Percentiles rank a stretch among this genome's conserved stretches.
These are phyloP conservation scores for Pollenia labialis DNA, from an alignment of 2,888 invertebrate species.

Conservation along the genomic window DNA sequence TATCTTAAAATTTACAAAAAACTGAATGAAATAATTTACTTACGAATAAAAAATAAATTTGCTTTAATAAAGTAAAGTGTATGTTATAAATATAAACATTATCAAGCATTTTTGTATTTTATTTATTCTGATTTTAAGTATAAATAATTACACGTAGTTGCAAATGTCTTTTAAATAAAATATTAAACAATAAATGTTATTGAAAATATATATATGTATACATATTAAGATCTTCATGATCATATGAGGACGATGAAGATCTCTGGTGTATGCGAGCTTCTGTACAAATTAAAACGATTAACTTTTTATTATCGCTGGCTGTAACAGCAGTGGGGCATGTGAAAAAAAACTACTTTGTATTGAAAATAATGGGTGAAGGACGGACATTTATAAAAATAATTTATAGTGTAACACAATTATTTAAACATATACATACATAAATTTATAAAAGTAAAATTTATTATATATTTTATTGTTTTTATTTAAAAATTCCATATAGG, in stretches of 20 bases:
- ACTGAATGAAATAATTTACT: not conserved
- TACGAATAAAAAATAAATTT: not conserved
- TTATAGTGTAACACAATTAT: not conserved
- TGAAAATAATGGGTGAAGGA: conserved; percentile 53
- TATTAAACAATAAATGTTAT: conserved; percentile 31
- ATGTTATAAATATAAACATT: not conserved
- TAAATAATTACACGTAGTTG: conserved; percentile 3
- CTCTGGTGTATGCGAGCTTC: not conserved
- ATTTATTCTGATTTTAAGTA: not conserved
- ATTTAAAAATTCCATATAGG: not conserved
- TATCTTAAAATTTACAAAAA: not conserved
- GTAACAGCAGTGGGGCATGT: conserved; percentile 5
- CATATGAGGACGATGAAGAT: not conserved
- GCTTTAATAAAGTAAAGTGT: not conserved
- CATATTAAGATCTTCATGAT: conserved; percentile 8
- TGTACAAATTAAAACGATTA: conserved; percentile 11
- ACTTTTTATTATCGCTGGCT: conserved; percentile 26
- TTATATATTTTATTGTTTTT: conserved; percentile 25
- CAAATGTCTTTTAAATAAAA: not conserved
- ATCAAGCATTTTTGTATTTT: conserved; percentile 8
- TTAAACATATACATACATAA: not conserved
- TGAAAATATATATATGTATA: conserved; percentile 28
- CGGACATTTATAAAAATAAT: conserved; percentile 30
- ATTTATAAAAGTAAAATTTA: conserved; percentile 8
- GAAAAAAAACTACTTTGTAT: conserved; percentile 1